A percentile compares a stretch with the other conserved stretches of the same genome.
Evolutionary conservation across 2,888 invertebrate genomes (phyloP).

Genomic region (Keiferia lycopersicella): DNA sequence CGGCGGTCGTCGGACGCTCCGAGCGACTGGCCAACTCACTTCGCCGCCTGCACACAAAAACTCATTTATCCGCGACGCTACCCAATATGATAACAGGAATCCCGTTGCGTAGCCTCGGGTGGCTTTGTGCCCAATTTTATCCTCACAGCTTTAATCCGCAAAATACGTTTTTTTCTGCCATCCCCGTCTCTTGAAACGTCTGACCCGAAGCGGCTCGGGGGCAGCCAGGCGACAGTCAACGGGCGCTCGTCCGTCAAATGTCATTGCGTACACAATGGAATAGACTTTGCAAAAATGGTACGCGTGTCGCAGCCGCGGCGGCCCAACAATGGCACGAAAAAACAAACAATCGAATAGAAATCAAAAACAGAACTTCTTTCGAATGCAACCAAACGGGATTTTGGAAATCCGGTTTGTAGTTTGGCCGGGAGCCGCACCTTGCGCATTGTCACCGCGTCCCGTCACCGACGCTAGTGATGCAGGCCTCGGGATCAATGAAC

Average conservation of each 20-base stretch:
- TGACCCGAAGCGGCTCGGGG: conserved; percentile 47
- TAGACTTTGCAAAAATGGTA: conserved; percentile 77
- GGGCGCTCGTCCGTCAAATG: conserved; percentile 70
- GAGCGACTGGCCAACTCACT: conserved; percentile 59
- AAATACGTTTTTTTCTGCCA: conserved; percentile 49
- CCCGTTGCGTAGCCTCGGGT: conserved; percentile 75
- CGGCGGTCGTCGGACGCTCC: conserved; percentile 63
- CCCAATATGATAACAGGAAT: conserved; percentile 77
- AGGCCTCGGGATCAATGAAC: neutral
- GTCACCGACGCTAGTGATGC: conserved; percentile 11
- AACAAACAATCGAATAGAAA: conserved; percentile 80
- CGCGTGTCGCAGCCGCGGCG: conserved; percentile 71
- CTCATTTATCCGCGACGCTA: conserved; percentile 67
- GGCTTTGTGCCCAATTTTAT: conserved; percentile 47
- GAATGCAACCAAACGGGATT: conserved; percentile 77
- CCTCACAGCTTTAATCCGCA: conserved; percentile 41
- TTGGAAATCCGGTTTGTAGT: conserved; percentile 79
- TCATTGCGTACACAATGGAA: conserved; percentile 75
- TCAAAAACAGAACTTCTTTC: conserved; percentile 78
- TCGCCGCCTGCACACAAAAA: conserved; percentile 70
- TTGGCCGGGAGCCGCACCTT: conserved; percentile 53
- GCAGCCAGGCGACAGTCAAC: conserved; percentile 38
- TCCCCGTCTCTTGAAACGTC: conserved; percentile 39
- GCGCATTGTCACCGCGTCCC: conserved; percentile 47
- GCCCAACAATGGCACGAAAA: conserved; percentile 73